Conservation (phyloP, 2,113 vertebrate species). For the Murina feae region DNA sequence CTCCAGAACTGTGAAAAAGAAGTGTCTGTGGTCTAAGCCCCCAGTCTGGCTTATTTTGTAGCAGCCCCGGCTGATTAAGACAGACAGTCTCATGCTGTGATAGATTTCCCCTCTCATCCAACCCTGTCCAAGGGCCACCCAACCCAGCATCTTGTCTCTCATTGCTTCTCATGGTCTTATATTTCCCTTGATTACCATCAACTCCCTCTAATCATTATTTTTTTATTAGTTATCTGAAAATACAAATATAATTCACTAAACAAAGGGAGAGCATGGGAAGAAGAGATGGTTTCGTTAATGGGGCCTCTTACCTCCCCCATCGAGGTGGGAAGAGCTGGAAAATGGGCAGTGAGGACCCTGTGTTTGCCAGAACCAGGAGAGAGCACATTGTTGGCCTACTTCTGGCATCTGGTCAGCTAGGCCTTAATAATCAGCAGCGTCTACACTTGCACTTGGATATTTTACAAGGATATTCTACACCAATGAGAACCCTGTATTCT, state of each 20-base stretch:
- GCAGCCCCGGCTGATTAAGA: not conserved
- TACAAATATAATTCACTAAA: not conserved
- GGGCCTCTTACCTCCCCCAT: not conserved
- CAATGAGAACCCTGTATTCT: not conserved
- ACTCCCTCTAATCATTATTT: not conserved
- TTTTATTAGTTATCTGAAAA: not conserved
- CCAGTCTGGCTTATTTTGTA: not conserved
- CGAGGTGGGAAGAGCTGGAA: not conserved
- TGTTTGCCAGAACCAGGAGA: not conserved
- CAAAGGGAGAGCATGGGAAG: not conserved
- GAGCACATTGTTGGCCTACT: no score
- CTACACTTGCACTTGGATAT: not conserved
- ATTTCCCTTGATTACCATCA: not conserved
- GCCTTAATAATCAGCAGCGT: not conserved
- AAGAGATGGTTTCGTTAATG: not conserved
- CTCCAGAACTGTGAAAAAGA: not conserved
- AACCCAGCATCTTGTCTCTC: not conserved
- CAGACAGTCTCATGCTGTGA: not conserved
- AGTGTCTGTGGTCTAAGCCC: not conserved
- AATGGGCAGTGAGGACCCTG: not conserved
- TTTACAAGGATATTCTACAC: not conserved
- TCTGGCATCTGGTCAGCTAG: fast-evolving
- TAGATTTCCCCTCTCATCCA: not conserved
- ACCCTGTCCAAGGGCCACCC: not conserved
- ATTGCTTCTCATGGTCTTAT: not conserved